Conservation (phyloP, 2,797 vertebrate genomes). For the Coluber constrictor region DNA sequence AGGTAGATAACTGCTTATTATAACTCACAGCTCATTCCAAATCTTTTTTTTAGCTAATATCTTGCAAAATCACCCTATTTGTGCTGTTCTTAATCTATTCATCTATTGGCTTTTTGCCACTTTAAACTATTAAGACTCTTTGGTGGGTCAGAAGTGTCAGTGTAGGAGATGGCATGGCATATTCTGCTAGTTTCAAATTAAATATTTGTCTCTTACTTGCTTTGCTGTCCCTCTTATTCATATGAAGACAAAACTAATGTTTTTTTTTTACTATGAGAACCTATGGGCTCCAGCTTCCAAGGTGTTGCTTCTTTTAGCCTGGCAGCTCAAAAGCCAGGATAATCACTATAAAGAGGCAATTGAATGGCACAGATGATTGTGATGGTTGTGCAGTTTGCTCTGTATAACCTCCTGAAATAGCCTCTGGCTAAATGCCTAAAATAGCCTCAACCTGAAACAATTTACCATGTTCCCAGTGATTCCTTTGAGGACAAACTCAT, state of each 20-base stretch:
- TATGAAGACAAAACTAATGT: neutral
- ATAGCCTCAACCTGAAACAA: neutral
- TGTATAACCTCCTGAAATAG: neutral
- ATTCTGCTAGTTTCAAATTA: neutral
- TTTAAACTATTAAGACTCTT: neutral
- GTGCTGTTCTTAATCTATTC: neutral
- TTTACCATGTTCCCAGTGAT: neutral
- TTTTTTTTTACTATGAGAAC: neutral
- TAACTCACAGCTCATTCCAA: neutral
- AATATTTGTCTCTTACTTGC: neutral
- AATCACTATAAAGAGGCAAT: neutral
- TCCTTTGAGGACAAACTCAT: neutral
- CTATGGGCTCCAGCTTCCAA: neutral
- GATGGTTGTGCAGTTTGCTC: neutral
- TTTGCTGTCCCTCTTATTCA: neutral
- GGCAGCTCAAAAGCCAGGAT: neutral
- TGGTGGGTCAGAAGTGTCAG: neutral
- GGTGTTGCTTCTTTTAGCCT: neutral
- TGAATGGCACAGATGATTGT: neutral
- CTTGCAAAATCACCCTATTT: neutral
- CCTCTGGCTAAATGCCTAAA: neutral
- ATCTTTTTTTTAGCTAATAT: neutral
- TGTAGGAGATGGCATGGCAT: neutral
- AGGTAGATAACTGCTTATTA: neutral
- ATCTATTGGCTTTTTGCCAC: neutral